These are phyloP conservation scores for Eilema depressum DNA, from an alignment of 2,888 invertebrate species.

Conservation along the genomic window DNA sequence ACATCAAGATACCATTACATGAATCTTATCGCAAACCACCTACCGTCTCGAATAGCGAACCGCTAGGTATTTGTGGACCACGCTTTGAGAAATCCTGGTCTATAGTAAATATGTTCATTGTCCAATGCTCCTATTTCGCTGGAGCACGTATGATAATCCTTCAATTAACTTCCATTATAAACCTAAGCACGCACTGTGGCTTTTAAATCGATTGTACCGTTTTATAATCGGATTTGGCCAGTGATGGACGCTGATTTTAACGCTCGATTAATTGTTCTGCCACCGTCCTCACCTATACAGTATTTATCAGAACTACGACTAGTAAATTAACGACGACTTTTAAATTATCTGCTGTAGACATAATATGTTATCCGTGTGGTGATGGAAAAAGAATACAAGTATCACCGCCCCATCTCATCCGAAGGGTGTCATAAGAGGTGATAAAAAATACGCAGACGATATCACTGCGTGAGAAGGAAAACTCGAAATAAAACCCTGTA, in stretches of 20 bases:
- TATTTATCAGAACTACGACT: constrained; percentile 36
- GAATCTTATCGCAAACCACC: too few relatives aligned
- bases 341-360: constrained; percentile 20
- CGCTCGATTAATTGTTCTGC: constrained; percentile 45
- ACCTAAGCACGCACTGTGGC: constrained; percentile 52
- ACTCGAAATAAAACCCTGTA: too few relatives aligned
- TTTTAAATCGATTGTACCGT: constrained; percentile 54
- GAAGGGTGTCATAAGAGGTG: too few relatives aligned
- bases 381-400: too few relatives aligned
- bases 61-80: too few relatives aligned
- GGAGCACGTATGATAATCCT: constrained; percentile 45
- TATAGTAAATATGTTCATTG: constrained; percentile 36
- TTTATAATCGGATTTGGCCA: constrained; percentile 50
- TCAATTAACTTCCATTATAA: constrained; percentile 56
- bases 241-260: constrained; percentile 53
- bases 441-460: too few relatives aligned
- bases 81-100: too few relatives aligned
- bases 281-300: constrained; percentile 36
- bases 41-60: too few relatives aligned
- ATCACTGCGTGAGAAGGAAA: too few relatives aligned
- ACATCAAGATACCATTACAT: too few relatives aligned
- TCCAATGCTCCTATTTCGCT: constrained; percentile 43
- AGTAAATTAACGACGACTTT: constrained; percentile 19
- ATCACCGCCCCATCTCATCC: too few relatives aligned
- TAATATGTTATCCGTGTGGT: too few relatives aligned